Percentiles rank a stretch among this genome's conserved stretches.
Conservation (phyloP, 1,140 invertebrate genomes). For the Macrocentrus cingulum region DNA sequence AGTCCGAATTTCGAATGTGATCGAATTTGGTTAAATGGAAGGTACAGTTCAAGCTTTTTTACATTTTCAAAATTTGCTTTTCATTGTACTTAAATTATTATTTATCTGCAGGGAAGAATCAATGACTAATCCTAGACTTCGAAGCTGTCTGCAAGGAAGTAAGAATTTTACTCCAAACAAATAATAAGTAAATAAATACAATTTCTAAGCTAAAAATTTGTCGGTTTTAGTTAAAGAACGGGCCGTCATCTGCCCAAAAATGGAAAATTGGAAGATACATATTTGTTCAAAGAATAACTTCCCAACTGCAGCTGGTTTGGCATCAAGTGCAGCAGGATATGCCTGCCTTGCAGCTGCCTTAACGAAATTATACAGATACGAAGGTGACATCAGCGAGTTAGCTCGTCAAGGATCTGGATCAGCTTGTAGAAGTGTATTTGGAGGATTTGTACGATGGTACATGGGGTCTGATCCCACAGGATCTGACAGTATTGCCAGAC, state of each 20-base stretch:
- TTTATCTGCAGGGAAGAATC: slow-evolving; percentile 66
- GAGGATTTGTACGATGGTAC: slow-evolving; percentile 91
- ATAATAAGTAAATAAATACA: slow-evolving; percentile 3
- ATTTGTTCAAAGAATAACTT: slow-evolving; percentile 97
- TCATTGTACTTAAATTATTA: too few relatives aligned
- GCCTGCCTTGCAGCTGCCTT: slow-evolving; percentile 81
- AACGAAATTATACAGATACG: slow-evolving; percentile 74
- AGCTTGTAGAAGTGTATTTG: slow-evolving; percentile 92
- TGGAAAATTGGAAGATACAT: slow-evolving; percentile 73
- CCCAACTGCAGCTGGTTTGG: slow-evolving; percentile 96
- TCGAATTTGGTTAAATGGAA: slow-evolving; percentile 88
- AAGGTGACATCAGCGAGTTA: slow-evolving; percentile 80
- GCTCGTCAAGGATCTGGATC: slow-evolving; percentile 92
- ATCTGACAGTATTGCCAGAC: slow-evolving; percentile 79
- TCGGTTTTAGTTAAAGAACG: slow-evolving; percentile 54
- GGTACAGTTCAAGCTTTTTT: slow-evolving; percentile 49
- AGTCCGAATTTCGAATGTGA: slow-evolving; percentile 73
- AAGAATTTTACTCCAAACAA: slow-evolving; percentile 43
- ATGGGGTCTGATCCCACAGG: slow-evolving; percentile 71
- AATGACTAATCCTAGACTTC: slow-evolving; percentile 72
- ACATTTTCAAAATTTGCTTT: too few relatives aligned
- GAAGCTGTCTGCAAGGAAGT: slow-evolving; percentile 80
- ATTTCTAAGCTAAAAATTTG: slow-evolving; percentile 17
- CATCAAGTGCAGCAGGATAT: slow-evolving; percentile 97
- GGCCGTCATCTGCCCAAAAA: slow-evolving; percentile 46